phyloP scores from a whole-genome alignment of 2,888 invertebrate genomes.

The Meiosimyza decipiens region DNA sequence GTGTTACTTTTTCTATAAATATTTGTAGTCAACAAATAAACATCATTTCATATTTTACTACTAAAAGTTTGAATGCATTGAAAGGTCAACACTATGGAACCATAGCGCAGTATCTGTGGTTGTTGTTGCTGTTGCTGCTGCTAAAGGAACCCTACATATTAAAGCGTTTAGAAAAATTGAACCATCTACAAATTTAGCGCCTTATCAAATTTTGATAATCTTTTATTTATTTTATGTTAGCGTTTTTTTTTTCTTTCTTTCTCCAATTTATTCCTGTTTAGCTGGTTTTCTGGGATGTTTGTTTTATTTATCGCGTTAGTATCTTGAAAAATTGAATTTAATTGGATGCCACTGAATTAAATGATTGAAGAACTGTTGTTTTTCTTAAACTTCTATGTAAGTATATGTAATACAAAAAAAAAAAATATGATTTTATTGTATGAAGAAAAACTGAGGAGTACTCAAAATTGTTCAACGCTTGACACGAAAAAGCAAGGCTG shows the following conservation, averaged over 20 bases:
- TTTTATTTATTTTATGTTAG: slow-evolving; percentile 44
- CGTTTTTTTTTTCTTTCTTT: slow-evolving; percentile 14
- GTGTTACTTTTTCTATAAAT: slow-evolving; percentile 61
- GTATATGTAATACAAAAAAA: too few relatives aligned
- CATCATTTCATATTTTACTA: slow-evolving; percentile 42
- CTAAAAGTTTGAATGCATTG: background rate
- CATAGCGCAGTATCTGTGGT: background rate
- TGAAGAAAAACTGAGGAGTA: too few relatives aligned
- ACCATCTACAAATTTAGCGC: slow-evolving; percentile 47
- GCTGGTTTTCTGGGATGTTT: slow-evolving; percentile 50
- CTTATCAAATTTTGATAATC: slow-evolving; percentile 58
- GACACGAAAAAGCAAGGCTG: too few relatives aligned
- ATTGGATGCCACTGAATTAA: slow-evolving; percentile 54
- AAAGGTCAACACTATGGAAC: slow-evolving; percentile 8
- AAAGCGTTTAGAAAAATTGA: slow-evolving; percentile 12
- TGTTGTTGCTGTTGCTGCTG: too few relatives aligned
- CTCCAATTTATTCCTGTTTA: slow-evolving; percentile 25
- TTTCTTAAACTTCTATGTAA: slow-evolving; percentile 38
- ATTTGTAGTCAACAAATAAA: slow-evolving; percentile 59
- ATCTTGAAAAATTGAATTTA: slow-evolving; percentile 58
- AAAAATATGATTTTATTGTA: too few relatives aligned
- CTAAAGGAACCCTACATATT: slow-evolving; percentile 33
- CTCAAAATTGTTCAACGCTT: too few relatives aligned
- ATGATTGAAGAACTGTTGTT: slow-evolving; percentile 31
- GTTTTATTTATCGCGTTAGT: slow-evolving; percentile 59